Evolutionary conservation across 2,113 vertebrate genomes (phyloP), one percentile per base, ranked within the genome.

Genomic region (Pituophis catenifer): DNA sequence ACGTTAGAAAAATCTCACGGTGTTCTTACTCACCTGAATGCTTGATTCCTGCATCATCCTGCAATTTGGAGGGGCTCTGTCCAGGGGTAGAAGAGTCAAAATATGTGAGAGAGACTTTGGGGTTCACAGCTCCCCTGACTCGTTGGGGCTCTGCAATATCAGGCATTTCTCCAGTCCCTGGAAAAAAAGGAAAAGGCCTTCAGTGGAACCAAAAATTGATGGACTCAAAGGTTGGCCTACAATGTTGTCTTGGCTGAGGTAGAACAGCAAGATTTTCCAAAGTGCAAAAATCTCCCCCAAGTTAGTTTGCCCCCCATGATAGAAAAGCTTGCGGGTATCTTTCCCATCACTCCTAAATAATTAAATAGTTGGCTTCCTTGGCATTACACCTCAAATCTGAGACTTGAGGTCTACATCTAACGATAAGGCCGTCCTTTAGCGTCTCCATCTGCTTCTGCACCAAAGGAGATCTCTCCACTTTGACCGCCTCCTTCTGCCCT

Each of bases 121-220:
- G 89, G 0, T 96, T 97, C 94, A 98, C 89, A 0, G 98, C 97
- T 0, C 97, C 97, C 91, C 97, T 97, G 53, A 97, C 97, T 5
- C 93, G 94, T 93, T 98, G 97, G 0, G 97, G 96, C 38, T 97
- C 96, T 52, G 38, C 89, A 0, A 94, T 5, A 1, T 96, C 97
- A 2, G 97, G 95, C 90, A 95, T 93, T 0, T 90, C 94, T 24
- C 94, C 94, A 93, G 95, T 89, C 29, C 95, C 97, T 97, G 95
- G 91, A 95, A 81, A 97, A 52, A 92, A 91, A 88, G 92, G 88
- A 87, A 89, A 0, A 65, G 50, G 21, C 5, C 8, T 26, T 54
- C 29, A 38, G 8, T 29, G 21, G 38, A 54, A 54, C 8, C 44
- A 53, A 21, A 19, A 19, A 11, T 15, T 8, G 12, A 33, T 7